These are phyloP conservation scores for Pocillopora meandrina DNA, from an alignment of 92 coral and sea anemone genomes.

Conservation along the genomic window DNA sequence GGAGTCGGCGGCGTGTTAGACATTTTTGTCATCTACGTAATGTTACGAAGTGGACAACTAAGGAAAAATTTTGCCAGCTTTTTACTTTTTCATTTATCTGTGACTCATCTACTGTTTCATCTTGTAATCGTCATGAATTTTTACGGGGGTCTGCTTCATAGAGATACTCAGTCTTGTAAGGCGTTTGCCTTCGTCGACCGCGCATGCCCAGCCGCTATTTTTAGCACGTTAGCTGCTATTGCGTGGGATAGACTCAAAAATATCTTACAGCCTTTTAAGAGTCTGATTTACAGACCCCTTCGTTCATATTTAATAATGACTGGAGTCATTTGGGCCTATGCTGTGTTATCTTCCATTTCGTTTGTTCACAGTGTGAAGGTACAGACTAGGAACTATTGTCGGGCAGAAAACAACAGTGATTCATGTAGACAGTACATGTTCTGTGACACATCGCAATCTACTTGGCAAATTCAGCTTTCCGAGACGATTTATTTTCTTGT, in stretches of 20 bases:
- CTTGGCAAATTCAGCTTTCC: constrained; percentile 18
- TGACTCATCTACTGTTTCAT: constrained; percentile 4
- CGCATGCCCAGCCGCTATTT: constrained; percentile 30
- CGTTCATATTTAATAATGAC: neutral
- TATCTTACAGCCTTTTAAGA: constrained; percentile 32
- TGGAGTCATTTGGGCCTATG: constrained; percentile 24
- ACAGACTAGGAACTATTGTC: neutral
- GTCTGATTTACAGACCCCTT: neutral
- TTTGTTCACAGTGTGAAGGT: neutral
- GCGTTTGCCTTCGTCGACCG: neutral
- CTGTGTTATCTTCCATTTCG: constrained; percentile 7
- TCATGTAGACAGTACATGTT: neutral
- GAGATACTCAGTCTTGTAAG: neutral
- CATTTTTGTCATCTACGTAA: constrained; percentile 3
- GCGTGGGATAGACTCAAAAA: constrained; percentile 44
- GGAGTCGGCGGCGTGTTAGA: neutral
- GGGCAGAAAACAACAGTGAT: neutral
- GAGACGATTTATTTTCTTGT: constrained; percentile 34
- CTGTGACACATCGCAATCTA: neutral
- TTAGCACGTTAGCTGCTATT: constrained; percentile 41
- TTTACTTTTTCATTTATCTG: neutral
- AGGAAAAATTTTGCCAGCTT: neutral
- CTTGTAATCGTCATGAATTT: neutral
- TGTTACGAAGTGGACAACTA: neutral
- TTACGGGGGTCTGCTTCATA: no score